Evolutionary conservation across 2,797 vertebrate species (phyloP), one percentile per base, ranked within the genome.

Genomic region (Sylvilagus floridanus): DNA sequence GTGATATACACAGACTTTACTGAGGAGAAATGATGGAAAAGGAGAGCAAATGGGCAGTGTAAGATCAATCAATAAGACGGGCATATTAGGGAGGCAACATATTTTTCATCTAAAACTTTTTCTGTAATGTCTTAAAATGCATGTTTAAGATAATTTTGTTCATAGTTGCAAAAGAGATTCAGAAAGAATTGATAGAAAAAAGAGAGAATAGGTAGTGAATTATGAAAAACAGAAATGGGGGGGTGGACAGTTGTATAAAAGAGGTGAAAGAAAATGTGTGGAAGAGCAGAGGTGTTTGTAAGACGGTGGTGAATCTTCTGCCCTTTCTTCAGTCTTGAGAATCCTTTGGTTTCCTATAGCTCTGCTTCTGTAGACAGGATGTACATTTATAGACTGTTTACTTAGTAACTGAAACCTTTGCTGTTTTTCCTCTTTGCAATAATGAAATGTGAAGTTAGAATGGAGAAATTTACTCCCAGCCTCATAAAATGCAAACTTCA

Each of bases 361-460:
- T 95, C 83, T 84, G 71, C 37, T 68, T 91, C 81, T 94, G 94
- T 75, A 92, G 89, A 95, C 97, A 97, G 97, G 97, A 97, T 97
- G 87, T 97, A 96, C 92, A 96, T 97, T 97, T 97, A 96, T 97
- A 97, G 97, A 94, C 66, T 97, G 95, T 97, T 97, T 97, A 97
- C 95, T 96, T 84, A 78, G 96, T 96, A 97, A 97, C 97, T 90
- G 97, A 97, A 97, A 96, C 93, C 91, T 97, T 95, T 91, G 92
- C 86, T 96, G 90, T 93, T 88, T 81, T 94, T 93, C n/a, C 90
- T 84, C 73, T 96, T 89, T 50, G 65, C 95, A 82, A 35, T 78
- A 42, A 63, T 93, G 72, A 96, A 96, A 95, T 73, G 28, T 77
- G 66, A 96, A 84, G 63, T 63, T 86, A 91, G 68, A 93, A 95